Percentiles rank a stretch among this genome's conserved stretches.
Evolutionary conservation across 2,888 invertebrate species (phyloP).

Genomic region (Apamea crenata): DNA sequence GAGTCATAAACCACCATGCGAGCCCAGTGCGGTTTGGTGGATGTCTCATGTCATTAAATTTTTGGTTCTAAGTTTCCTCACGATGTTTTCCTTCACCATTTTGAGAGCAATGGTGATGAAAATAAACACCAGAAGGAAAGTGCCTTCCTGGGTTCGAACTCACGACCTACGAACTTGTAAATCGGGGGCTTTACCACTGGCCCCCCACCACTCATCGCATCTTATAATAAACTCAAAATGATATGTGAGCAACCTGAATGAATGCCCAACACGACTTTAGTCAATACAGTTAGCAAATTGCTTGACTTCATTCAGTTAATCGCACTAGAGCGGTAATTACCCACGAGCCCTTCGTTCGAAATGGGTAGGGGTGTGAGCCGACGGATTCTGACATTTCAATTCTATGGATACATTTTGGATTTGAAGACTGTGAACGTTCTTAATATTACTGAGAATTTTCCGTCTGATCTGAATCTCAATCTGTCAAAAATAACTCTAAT

Average conservation of each 20-base stretch:
- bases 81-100: neutral
- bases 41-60: neutral
- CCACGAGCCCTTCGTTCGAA: conserved; percentile 13
- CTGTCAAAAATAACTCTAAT: no score
- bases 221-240: conserved; percentile 2
- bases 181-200: no score
- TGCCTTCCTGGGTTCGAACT: neutral
- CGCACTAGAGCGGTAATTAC: conserved; percentile 22
- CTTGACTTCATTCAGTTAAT: conserved; percentile 37
- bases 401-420: neutral
- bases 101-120: neutral
- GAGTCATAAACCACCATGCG: no score
- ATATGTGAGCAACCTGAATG: neutral
- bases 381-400: conserved; percentile 30
- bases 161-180: neutral
- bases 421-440: no score
- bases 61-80: neutral
- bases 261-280: neutral
- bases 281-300: conserved; percentile 41
- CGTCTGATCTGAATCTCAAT: no score
- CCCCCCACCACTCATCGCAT: neutral
- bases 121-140: neutral
- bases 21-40: no score
- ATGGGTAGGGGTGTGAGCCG: neutral
- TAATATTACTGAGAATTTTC: no score